Evolutionary conservation across 2,113 vertebrate genomes (phyloP), one percentile per base, ranked within the genome.

Genomic region (Panthera tigris): DNA sequence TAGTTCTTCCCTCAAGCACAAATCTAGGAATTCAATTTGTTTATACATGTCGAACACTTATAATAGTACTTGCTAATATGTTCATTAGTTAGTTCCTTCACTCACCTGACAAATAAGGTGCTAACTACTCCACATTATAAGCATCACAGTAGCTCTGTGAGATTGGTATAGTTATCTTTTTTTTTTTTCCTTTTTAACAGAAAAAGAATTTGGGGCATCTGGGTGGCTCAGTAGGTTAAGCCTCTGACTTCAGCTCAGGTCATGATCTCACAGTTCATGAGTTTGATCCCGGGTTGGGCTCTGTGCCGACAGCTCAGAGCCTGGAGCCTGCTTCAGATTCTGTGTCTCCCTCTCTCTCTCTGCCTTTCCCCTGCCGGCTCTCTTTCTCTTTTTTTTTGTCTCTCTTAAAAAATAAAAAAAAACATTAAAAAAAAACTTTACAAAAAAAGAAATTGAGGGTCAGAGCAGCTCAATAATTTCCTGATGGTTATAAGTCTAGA

Each of bases 21-120:
- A 52, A 36, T 73, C 5, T 95, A 89, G 69, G 57, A 92, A 45
- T 80, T 95, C 73, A 48, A 76, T 89, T 63, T 89, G 19, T 93
- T 91, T 76, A 69, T 76, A 63, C 4, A 52, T 79, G 66, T 52
- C 73, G 74, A 68, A 39, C 55, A 45, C 39, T 50, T 89, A 52
- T 8, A 50, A 33, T 61, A 79, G 61, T 74, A 55, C 31, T 80
- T 83, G 45, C 84, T 61, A 78, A 36, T 69, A 33, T 52, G 63
- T 41, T 12, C 23, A 76, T 94, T 76, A 55, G 71, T 92, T 96
- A 73, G 7, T 73, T 65, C 39, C 11, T 90, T 80, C n/a, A 69
- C 84, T 96, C 80, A 76, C 95, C 69, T 82, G 73, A 50, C 12
- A 66, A 91, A 45, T 21, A 79, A 65, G 36, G 80, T 68, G 31